Percentiles rank a stretch among this genome's conserved stretches.
Evolutionary conservation across 2,797 vertebrate species (phyloP).

Genomic region (Premnoplex brunnescens): DNA sequence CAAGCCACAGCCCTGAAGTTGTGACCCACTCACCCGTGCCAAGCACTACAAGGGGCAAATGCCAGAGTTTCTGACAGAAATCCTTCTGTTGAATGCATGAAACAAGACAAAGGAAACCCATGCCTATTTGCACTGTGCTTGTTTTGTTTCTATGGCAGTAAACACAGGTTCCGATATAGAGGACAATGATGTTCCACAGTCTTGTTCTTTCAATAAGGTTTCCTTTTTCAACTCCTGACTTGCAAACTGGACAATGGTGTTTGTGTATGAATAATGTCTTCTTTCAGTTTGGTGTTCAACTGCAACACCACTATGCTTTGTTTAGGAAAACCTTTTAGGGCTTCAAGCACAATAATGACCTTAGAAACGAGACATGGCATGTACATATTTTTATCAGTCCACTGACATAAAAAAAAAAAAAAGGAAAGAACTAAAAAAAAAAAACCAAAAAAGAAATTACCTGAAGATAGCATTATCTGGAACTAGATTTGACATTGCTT

Average conservation of each 20-base stretch:
- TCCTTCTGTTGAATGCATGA: background rate
- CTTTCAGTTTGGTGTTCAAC: background rate
- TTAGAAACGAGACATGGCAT: background rate
- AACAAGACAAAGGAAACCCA: conserved; percentile 10
- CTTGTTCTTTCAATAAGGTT: conserved; percentile 8
- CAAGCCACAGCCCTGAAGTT: background rate
- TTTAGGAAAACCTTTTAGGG: background rate
- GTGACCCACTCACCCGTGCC: background rate
- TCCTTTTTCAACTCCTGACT: background rate
- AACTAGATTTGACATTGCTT: background rate
- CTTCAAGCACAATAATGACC: background rate
- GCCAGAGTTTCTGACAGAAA: background rate
- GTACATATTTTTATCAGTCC: background rate
- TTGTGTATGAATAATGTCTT: background rate
- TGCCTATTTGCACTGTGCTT: background rate
- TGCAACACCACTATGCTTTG: conserved; percentile 6
- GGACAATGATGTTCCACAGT: conserved; percentile 37
- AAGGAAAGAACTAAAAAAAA: background rate
- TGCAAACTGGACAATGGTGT: background rate
- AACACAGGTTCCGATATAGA: conserved; percentile 30
- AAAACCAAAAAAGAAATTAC: background rate
- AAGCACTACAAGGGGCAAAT: background rate
- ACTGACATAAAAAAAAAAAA: background rate
- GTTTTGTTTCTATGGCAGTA: conserved; percentile 32
- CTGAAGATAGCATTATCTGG: background rate